Evolutionary conservation across 2,888 invertebrate genomes (phyloP).

Genomic region (Dyspetes luteomarginatus): DNA sequence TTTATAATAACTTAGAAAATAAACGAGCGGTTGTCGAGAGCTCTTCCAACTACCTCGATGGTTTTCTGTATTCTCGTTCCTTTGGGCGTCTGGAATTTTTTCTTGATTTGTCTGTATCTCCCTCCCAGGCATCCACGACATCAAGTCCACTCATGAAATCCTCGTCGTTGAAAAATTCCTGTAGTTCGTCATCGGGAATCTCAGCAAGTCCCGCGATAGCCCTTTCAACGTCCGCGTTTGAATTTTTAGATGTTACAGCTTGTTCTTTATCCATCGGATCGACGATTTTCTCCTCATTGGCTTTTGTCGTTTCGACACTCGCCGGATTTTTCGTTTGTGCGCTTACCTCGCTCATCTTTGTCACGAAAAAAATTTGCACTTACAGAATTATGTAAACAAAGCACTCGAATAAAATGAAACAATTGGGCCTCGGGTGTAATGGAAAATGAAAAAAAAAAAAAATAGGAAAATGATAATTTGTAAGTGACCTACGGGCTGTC

Average conservation of each 20-base stretch:
- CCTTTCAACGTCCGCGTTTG: slow-evolving; percentile 76
- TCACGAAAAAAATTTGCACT: not conserved
- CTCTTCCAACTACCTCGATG: slow-evolving; percentile 71
- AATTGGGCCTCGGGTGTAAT: not conserved
- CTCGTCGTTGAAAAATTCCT: slow-evolving; percentile 79
- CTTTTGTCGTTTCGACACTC: not conserved
- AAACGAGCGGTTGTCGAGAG: slow-evolving; percentile 10
- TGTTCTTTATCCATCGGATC: not conserved
- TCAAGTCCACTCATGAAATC: slow-evolving; percentile 79
- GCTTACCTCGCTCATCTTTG: slow-evolving; percentile 63
- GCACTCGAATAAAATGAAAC: not conserved
- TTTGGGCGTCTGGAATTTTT: slow-evolving; percentile 40
- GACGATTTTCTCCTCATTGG: not conserved
- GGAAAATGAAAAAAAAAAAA: not conserved
- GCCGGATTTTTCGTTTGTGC: slow-evolving; percentile 17
- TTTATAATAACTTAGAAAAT: slow-evolving; percentile 6
- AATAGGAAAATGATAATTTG: not conserved
- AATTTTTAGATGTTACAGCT: slow-evolving; percentile 57
- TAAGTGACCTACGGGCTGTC: slow-evolving; percentile 1
- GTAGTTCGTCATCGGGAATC: slow-evolving; percentile 79
- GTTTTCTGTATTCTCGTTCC: slow-evolving; percentile 63
- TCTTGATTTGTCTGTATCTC: slow-evolving; percentile 74
- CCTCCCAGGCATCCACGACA: slow-evolving; percentile 81
- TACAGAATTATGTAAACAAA: not conserved
- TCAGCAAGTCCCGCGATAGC: slow-evolving; percentile 77